Percentiles rank a stretch among this genome's conserved stretches.
phyloP scores from a whole-genome alignment of 2,797 vertebrate genomes.

The Astyanax mexicanus region DNA sequence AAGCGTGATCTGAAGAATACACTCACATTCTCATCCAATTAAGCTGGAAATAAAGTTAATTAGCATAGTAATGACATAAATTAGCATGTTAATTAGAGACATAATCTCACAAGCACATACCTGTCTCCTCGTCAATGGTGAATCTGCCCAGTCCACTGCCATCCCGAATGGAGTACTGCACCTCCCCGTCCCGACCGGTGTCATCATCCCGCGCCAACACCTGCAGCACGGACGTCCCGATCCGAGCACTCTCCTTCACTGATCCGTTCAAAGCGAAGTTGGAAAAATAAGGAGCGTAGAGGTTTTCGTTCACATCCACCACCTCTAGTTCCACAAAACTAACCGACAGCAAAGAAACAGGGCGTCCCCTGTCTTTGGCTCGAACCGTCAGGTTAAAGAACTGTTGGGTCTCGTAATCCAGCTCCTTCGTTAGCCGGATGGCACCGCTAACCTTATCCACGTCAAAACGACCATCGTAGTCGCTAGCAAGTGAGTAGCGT shows the following conservation, averaged over 20 bases:
- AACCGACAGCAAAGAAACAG: conserved; percentile 91
- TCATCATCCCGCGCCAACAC: conserved; percentile 91
- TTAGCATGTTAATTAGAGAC: not conserved
- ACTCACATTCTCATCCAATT: conserved; percentile 6
- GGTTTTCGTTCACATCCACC: conserved; percentile 97
- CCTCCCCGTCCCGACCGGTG: conserved; percentile 90
- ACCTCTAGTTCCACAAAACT: conserved; percentile 96
- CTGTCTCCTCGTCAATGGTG: conserved; percentile 93
- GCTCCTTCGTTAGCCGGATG: conserved; percentile 90
- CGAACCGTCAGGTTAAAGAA: conserved; percentile 95
- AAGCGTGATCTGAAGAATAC: conserved; percentile 24
- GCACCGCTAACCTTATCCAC: conserved; percentile 91
- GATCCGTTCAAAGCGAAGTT: conserved; percentile 89
- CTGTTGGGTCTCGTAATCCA: conserved; percentile 95
- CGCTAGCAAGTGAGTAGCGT: conserved; percentile 89
- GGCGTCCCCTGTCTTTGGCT: conserved; percentile 94
- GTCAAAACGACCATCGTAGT: conserved; percentile 92
- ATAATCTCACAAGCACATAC: conserved; percentile 74
- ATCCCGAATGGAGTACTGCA: conserved; percentile 94
- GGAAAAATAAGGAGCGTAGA: conserved; percentile 91
- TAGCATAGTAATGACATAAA: not conserved
- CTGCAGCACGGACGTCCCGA: conserved; percentile 91
- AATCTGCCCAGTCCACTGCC: conserved; percentile 95
- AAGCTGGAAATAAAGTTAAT: conserved; percentile 19
- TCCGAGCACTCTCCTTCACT: conserved; percentile 90